phyloP scores from a whole-genome alignment of 2,797 vertebrate species.

The Poecilia gillii region DNA sequence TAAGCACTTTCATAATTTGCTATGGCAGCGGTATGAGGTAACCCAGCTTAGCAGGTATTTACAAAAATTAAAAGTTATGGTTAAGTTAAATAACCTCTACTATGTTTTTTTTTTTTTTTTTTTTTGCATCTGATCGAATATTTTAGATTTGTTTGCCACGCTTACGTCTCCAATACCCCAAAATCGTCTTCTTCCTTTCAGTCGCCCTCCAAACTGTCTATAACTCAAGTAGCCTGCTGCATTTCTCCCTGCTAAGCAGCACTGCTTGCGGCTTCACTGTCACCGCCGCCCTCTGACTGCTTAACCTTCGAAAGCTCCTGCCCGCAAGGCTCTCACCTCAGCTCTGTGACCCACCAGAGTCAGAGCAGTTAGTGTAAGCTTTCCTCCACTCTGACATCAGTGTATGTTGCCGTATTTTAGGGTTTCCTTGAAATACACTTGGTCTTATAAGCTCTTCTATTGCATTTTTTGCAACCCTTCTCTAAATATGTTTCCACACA shows the following conservation, averaged over 20 bases:
- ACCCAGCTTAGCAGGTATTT: background rate
- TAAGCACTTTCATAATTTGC: background rate
- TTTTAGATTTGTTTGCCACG: background rate
- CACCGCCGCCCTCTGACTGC: constrained; percentile 32
- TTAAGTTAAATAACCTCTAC: background rate
- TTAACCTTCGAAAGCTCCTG: constrained; percentile 3
- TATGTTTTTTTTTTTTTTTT: background rate
- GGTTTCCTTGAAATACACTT: constrained; percentile 40
- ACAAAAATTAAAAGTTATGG: background rate
- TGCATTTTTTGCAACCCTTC: constrained; percentile 27
- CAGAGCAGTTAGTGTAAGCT: constrained; percentile 54
- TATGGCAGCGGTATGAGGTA: background rate
- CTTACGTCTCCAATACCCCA: constrained; percentile 12
- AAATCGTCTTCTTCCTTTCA: constrained; percentile 28
- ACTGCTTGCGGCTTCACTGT: constrained; percentile 36
- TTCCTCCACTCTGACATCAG: constrained; percentile 27
- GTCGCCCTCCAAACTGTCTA: constrained; percentile 1
- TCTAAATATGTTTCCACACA: constrained; percentile 15
- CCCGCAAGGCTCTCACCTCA: constrained; percentile 19
- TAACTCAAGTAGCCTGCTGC: constrained; percentile 23
- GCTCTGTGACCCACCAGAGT: constrained; percentile 51
- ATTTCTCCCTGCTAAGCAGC: constrained; percentile 42
- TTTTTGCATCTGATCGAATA: background rate
- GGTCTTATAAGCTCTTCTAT: constrained; percentile 32
- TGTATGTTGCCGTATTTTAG: constrained; percentile 27